These are phyloP conservation scores for Danaus chrysippus DNA, from an alignment of 2,888 invertebrate species.

Conservation along the genomic window DNA sequence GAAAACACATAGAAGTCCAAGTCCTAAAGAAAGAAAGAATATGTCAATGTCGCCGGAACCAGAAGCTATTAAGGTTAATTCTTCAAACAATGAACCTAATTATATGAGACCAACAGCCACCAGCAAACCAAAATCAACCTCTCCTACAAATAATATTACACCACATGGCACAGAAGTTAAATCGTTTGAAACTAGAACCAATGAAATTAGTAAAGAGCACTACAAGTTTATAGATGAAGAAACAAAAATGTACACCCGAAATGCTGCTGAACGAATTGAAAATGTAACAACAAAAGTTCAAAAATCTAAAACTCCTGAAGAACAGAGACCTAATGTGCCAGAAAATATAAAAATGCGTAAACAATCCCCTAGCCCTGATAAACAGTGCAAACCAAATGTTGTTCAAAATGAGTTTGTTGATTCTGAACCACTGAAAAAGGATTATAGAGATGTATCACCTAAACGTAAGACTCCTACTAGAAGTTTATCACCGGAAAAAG, in stretches of 20 bases:
- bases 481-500: conserved; percentile 1
- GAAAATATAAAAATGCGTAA: conserved; percentile 5
- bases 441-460: conserved; percentile 3
- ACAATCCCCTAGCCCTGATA: conserved; percentile 19
- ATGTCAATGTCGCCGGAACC: conserved; percentile 16
- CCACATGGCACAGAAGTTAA: conserved; percentile 41
- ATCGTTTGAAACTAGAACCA: conserved; percentile 25
- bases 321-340: background rate
- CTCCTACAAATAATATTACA: conserved; percentile 33
- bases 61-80: conserved; percentile 13
- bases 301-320: conserved; percentile 6
- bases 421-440: background rate
- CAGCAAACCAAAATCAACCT: conserved; percentile 36
- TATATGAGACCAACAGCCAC: conserved; percentile 54
- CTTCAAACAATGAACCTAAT: conserved; percentile 46
- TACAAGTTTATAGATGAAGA: conserved; percentile 66
- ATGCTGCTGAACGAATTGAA: conserved; percentile 35
- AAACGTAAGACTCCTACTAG: conserved; percentile 10
- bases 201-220: conserved; percentile 51
- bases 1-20: conserved; percentile 39
- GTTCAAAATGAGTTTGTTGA: conserved; percentile 11
- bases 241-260: conserved; percentile 58
- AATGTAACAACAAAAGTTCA: conserved; percentile 20
- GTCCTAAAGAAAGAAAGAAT: conserved; percentile 34
- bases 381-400: conserved; percentile 4